Conservation (phyloP, 2,888 invertebrate genomes). For the Watsonalla cultraria region DNA sequence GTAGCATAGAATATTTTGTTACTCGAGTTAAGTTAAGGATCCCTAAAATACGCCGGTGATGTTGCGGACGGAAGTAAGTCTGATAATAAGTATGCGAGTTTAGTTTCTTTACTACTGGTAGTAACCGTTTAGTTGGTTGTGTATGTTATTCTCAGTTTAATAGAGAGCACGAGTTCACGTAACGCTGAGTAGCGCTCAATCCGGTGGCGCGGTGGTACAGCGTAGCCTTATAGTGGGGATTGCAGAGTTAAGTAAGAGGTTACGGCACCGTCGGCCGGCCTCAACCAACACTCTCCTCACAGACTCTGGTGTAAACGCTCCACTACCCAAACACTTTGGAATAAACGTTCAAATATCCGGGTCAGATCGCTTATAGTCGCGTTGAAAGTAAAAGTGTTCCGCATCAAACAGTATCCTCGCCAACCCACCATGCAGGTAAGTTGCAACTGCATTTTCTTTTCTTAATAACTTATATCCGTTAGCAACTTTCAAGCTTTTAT, state of each 20-base stretch:
- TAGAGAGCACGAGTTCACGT: slow-evolving; percentile 28
- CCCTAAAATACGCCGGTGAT: too few species aligned
- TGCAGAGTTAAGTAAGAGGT: slow-evolving; percentile 70
- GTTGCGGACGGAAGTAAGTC: too few species aligned
- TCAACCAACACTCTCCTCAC: slow-evolving; percentile 59
- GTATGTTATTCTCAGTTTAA: slow-evolving; percentile 22
- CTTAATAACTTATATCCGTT: slow-evolving; percentile 29
- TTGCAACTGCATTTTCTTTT: slow-evolving; percentile 34
- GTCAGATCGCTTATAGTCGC: slow-evolving; percentile 40
- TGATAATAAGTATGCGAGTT: too few species aligned
- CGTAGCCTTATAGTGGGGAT: slow-evolving; percentile 38
- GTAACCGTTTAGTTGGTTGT: too few species aligned
- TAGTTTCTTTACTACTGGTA: too few species aligned
- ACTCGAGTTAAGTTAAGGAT: too few species aligned
- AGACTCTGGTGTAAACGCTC: slow-evolving; percentile 49
- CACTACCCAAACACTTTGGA: slow-evolving; percentile 38
- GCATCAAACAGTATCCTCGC: slow-evolving; percentile 14
- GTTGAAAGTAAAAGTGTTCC: slow-evolving; percentile 61
- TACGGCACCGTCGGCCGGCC: slow-evolving; percentile 51
- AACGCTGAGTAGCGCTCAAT: slow-evolving; percentile 24
- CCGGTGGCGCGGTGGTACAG: slow-evolving; percentile 10
- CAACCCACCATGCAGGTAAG: slow-evolving; percentile 60
- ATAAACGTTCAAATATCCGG: slow-evolving; percentile 55
- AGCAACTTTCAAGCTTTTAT: slow-evolving; percentile 24
- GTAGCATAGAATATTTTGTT: too few species aligned